Percentiles rank a stretch among this genome's conserved stretches.
Evolutionary conservation across 1,140 invertebrate genomes (phyloP).

Genomic region (Zaprionus davidi): DNA sequence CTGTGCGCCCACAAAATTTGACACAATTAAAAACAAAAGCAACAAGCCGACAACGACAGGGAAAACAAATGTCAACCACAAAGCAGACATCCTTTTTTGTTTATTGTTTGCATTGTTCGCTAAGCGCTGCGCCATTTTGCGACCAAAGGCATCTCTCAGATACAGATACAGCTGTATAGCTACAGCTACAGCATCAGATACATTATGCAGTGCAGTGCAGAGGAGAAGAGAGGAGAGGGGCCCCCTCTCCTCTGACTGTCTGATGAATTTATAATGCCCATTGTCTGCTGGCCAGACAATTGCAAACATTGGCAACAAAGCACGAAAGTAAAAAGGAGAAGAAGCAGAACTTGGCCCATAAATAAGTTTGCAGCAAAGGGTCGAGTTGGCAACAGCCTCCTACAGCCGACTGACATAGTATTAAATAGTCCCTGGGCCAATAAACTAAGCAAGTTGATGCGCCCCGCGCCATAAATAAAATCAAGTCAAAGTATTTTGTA

Average conservation of each 20-base stretch:
- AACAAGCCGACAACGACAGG: slow-evolving; percentile 39
- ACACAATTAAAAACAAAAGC: slow-evolving; percentile 79
- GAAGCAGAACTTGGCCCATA: slow-evolving; percentile 45
- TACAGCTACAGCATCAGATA: slow-evolving; percentile 38
- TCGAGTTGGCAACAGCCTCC: slow-evolving; percentile 19
- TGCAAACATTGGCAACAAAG: slow-evolving; percentile 52
- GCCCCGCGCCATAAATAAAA: slow-evolving; percentile 47
- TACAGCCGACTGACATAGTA: slow-evolving; percentile 60
- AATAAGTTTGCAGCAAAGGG: slow-evolving; percentile 49
- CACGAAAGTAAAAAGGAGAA: slow-evolving; percentile 26
- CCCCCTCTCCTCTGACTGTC: slow-evolving; percentile 49
- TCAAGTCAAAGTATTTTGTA: background rate
- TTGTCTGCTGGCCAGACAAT: slow-evolving; percentile 78
- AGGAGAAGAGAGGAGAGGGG: background rate
- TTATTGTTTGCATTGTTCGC: slow-evolving; percentile 69
- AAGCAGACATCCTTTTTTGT: slow-evolving; percentile 59
- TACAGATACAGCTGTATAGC: slow-evolving; percentile 26
- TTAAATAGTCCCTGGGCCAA: slow-evolving; percentile 51
- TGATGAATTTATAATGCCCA: slow-evolving; percentile 82
- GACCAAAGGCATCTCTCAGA: slow-evolving; percentile 61
- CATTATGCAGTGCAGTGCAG: slow-evolving; percentile 62
- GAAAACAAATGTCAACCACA: slow-evolving; percentile 76
- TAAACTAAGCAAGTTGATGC: slow-evolving; percentile 45
- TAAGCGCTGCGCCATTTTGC: slow-evolving; percentile 75
- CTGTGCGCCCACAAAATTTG: slow-evolving; percentile 55